These are phyloP conservation scores for Cairina moschata DNA, from an alignment of 2,113 vertebrate genomes.

Conservation along the genomic window DNA sequence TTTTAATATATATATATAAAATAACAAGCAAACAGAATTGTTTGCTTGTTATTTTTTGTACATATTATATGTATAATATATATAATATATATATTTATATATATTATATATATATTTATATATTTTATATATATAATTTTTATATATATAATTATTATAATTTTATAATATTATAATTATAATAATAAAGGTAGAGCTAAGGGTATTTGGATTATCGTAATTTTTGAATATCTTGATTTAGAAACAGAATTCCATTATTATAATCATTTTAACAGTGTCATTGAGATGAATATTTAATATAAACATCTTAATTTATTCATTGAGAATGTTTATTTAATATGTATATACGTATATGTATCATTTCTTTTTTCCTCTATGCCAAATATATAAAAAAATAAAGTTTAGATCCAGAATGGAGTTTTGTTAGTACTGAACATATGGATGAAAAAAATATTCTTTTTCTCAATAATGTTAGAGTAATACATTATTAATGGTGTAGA, in stretches of 20 bases:
- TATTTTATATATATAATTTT: too few species aligned
- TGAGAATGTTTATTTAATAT: background rate
- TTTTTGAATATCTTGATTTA: background rate
- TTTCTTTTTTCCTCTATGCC: conserved; percentile 7
- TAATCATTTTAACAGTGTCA: background rate
- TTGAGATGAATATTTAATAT: background rate
- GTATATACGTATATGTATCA: conserved; percentile 8
- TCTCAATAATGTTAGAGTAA: conserved; percentile 41
- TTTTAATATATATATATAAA: too few species aligned
- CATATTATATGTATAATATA: too few species aligned
- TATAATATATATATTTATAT: too few species aligned
- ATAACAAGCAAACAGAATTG: too few species aligned
- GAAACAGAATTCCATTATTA: background rate
- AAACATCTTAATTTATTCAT: background rate
- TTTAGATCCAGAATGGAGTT: background rate
- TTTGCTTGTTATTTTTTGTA: too few species aligned
- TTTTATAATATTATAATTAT: background rate
- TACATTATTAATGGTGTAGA: conserved; percentile 54
- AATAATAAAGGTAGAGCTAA: background rate
- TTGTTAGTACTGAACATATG: conserved; percentile 49
- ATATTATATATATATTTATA: too few species aligned
- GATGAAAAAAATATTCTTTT: conserved; percentile 48
- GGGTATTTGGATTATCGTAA: background rate
- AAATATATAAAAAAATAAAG: background rate
- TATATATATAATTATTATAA: too few species aligned